phyloP scores from a whole-genome alignment of 2,113 vertebrate genomes.

The Mus pahari region DNA sequence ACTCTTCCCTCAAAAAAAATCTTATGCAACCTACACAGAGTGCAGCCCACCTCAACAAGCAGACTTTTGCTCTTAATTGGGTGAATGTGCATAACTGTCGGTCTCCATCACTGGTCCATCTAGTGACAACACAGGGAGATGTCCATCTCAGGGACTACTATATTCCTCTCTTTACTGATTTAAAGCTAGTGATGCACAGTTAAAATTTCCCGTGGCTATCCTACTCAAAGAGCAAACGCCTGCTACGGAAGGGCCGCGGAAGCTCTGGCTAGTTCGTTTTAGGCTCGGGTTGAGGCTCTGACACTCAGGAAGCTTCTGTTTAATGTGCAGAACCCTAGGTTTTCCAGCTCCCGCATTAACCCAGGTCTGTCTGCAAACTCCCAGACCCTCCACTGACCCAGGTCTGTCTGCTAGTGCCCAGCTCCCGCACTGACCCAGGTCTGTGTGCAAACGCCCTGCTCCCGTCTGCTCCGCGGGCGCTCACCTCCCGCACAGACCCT shows the following conservation, averaged over 20 bases:
- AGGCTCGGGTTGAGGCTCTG: neutral
- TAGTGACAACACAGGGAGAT: neutral
- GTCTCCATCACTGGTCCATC: neutral
- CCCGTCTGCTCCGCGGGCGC: neutral
- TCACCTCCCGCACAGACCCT: neutral
- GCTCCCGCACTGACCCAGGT: neutral
- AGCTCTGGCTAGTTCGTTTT: neutral
- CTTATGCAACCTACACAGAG: neutral
- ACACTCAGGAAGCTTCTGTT: neutral
- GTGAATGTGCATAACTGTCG: neutral
- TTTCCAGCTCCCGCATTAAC: neutral
- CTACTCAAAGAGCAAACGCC: neutral
- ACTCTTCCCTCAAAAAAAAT: neutral
- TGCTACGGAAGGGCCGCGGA: neutral
- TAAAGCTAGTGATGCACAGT: constrained; percentile 19
- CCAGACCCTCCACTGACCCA: neutral
- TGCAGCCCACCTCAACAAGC: neutral
- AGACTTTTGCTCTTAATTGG: neutral
- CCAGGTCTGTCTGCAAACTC: neutral
- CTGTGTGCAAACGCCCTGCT: neutral
- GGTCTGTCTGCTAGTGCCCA: neutral
- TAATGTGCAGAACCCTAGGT: neutral
- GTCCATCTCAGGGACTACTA: neutral
- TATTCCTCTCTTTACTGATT: neutral
- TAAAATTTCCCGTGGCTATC: neutral